phyloP scores from a whole-genome alignment of 2,888 invertebrate genomes.

The Caenorhabditis doughertyi region DNA sequence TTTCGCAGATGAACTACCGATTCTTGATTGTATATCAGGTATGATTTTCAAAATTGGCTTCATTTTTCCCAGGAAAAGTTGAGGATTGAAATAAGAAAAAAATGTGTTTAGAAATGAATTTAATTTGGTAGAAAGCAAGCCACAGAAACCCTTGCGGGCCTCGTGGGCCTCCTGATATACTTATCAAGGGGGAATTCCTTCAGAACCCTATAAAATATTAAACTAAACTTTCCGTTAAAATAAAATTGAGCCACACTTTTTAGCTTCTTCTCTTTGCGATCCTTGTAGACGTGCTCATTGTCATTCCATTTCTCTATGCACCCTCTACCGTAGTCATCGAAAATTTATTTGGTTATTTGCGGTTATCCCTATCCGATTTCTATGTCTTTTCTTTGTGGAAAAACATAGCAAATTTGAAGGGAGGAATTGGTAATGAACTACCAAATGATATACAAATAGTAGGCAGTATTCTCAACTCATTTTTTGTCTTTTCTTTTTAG shows the following conservation, averaged over 20 bases:
- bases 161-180: too few relatives aligned
- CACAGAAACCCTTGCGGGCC: too few relatives aligned
- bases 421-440: slow-evolving; percentile 52
- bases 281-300: slow-evolving; percentile 28
- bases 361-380: slow-evolving; percentile 38
- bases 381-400: background rate
- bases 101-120: too few relatives aligned
- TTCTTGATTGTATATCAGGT: slow-evolving; percentile 60
- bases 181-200: too few relatives aligned
- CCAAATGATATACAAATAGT: slow-evolving; percentile 63
- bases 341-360: slow-evolving; percentile 30
- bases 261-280: too few relatives aligned
- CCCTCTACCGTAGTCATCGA: slow-evolving; percentile 52
- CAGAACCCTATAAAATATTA: too few relatives aligned
- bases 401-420: slow-evolving; percentile 45
- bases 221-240: too few relatives aligned
- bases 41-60: too few relatives aligned
- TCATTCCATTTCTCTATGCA: slow-evolving; percentile 20
- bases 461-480: background rate
- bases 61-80: too few relatives aligned
- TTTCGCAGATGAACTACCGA: slow-evolving; percentile 54
- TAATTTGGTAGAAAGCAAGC: too few relatives aligned
- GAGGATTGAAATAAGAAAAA: too few relatives aligned
- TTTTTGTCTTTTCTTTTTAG: slow-evolving; percentile 10
- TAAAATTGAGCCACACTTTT: too few relatives aligned